Evolutionary conservation across 2,113 vertebrate genomes (phyloP), one percentile per base, ranked within the genome.

Genomic region (Lophius piscatorius): DNA sequence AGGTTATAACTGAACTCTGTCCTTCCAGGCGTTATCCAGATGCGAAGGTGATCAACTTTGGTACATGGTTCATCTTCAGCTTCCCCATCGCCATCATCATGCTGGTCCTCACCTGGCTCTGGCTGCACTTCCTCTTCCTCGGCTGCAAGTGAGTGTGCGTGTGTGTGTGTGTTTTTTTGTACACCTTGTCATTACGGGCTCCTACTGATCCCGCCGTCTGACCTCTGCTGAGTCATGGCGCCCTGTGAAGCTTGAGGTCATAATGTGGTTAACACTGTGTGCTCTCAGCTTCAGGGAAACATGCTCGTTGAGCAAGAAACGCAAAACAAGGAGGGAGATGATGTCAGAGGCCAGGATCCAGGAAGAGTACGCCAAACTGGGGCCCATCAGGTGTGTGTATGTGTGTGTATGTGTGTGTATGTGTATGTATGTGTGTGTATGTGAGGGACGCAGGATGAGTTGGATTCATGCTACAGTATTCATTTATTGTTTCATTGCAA

Each of bases 51-150:
- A 94, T 99, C 54, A 98, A 99, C 90, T 99, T 98, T 4, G 97
- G 97, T 40, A 98, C 96, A 0, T 99, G 97, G 97, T 98, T 99
- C 84, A 93, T 99, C 83, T 98, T 99, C 91, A 98, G 97, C 70
- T 92, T 98, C 45, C 97, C 97, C 45, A 93, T 99, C 45, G 94
- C 96, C 26, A 86, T 99, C 82, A 93, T 98, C 89, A 95, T 98
- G 94, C 81, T 98, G 89, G 83, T 98, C 18, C 85, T 98, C 79
- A 98, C 96, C 67, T 98, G 97, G 97, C 89, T 98, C 51, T 99
- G 97, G 97, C 91, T 99, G 86, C 96, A 98, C 44, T 97, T 94
- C 91, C 90, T 99, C 23, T 99, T 98, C 84, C 89, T 99, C 1
- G 97, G 97, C 69, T 98, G 94, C 97, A 98, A 98, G 97, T 98